phyloP scores from a whole-genome alignment of 2,888 invertebrate species.

The Pachydiplax longipennis region DNA sequence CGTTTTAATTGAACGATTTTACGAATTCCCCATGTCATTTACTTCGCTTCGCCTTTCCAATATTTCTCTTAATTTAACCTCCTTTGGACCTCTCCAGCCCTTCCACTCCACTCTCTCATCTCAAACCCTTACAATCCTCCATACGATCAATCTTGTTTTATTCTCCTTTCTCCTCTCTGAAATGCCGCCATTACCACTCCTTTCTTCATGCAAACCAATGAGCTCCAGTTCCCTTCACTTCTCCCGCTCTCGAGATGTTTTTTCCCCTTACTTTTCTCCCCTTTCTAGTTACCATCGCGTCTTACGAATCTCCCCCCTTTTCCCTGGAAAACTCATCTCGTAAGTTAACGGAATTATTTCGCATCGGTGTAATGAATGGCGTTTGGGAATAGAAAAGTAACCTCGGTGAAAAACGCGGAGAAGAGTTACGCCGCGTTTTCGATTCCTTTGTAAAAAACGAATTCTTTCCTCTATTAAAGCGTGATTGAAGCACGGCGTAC shows the following conservation, averaged over 20 bases:
- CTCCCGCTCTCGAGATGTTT: neutral
- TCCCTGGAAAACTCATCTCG: neutral
- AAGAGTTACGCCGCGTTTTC: no score
- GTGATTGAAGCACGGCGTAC: no score
- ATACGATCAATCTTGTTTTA: constrained; percentile 43
- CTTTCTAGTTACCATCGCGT: neutral
- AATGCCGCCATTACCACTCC: constrained; percentile 30
- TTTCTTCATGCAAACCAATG: constrained; percentile 35
- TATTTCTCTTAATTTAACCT: constrained; percentile 38
- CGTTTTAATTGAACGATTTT: neutral
- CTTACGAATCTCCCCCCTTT: neutral
- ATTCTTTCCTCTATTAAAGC: no score
- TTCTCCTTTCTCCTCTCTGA: constrained; percentile 13
- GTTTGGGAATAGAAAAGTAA: no score
- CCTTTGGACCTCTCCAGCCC: constrained; percentile 13
- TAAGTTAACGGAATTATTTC: neutral
- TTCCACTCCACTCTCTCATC: neutral
- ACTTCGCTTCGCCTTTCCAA: constrained; percentile 24
- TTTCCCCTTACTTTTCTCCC: neutral
- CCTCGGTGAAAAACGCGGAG: no score
- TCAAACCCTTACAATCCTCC: constrained; percentile 33
- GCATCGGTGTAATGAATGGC: no score
- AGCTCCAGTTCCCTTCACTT: constrained; percentile 5
- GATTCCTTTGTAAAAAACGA: no score
- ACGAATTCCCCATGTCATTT: constrained; percentile 11